Conservation (phyloP, 2,797 vertebrate species). For the Platyrinchus mystaceus region DNA sequence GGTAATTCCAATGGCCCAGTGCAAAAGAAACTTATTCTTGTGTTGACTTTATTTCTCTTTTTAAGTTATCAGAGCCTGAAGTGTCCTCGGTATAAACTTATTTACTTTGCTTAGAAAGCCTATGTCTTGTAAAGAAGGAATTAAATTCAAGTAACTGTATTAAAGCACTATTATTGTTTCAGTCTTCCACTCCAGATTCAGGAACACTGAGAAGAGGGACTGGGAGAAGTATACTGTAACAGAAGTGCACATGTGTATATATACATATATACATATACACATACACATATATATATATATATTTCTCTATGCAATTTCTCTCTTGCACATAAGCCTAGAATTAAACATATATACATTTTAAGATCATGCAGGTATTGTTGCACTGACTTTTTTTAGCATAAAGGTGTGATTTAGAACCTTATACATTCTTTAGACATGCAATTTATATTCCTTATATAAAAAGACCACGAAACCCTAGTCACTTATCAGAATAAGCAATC, state of each 20-base stretch:
- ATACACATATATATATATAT: rapidly evolving
- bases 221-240: neutral
- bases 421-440: neutral
- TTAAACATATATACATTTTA: neutral
- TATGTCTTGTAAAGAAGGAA: neutral
- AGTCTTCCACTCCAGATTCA: neutral
- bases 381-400: neutral
- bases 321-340: neutral
- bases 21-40: neutral
- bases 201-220: neutral
- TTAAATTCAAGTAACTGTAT: neutral
- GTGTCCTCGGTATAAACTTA: neutral
- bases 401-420: neutral
- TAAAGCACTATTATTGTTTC: neutral
- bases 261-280: no score
- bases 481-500: neutral
- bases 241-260: rapidly evolving
- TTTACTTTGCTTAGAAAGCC: neutral
- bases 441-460: neutral
- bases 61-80: neutral
- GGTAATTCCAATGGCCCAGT: neutral
- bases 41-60: neutral
- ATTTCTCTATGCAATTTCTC: neutral
- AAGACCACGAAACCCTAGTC: neutral
- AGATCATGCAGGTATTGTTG: neutral